phyloP scores from a whole-genome alignment of 2,113 vertebrate genomes.

The Microtus richardsoni region DNA sequence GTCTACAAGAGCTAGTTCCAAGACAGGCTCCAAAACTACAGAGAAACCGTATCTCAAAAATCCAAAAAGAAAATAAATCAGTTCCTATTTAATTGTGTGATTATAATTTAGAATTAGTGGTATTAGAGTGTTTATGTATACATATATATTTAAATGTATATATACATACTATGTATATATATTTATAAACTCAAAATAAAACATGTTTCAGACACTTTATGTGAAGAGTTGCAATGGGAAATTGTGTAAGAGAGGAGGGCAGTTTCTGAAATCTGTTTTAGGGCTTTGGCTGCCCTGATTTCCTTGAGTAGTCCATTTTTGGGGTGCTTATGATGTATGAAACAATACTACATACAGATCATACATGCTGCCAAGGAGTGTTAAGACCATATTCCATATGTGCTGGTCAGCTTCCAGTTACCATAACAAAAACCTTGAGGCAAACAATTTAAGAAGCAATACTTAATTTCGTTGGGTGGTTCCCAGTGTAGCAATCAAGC shows the following conservation, averaged over 20 bases:
- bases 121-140: too few species aligned
- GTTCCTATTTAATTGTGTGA: background rate
- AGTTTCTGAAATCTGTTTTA: background rate
- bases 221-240: background rate
- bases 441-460: background rate
- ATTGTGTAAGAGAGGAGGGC: background rate
- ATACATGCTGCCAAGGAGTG: background rate
- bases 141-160: too few species aligned
- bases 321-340: fast-evolving
- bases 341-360: background rate
- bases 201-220: background rate
- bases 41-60: too few species aligned
- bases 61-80: background rate
- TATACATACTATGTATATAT: too few species aligned
- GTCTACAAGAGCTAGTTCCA: too few species aligned
- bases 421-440: background rate
- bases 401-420: background rate
- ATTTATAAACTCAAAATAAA: background rate
- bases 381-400: background rate
- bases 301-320: background rate
- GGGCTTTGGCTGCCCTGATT: background rate
- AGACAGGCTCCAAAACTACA: too few species aligned
- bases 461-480: background rate
- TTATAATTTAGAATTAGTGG: background rate
- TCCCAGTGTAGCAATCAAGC: background rate